These are phyloP conservation scores for Microchirus variegatus DNA, from an alignment of 2,797 vertebrate genomes.

Conservation along the genomic window DNA sequence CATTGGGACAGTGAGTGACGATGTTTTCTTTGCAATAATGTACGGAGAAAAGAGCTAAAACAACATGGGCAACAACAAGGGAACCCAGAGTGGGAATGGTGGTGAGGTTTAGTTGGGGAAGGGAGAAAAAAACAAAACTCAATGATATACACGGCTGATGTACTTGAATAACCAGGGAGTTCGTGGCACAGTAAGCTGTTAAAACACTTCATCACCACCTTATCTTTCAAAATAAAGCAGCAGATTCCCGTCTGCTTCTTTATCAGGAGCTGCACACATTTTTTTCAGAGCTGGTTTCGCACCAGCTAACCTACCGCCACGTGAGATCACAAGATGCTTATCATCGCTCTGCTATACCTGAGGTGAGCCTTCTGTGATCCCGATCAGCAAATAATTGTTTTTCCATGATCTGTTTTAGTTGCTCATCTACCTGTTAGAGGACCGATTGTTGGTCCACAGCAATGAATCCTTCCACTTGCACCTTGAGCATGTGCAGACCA, in stretches of 20 bases:
- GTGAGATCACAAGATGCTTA: slow-evolving; percentile 3
- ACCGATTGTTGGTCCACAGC: not conserved
- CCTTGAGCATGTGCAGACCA: not conserved
- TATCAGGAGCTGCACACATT: slow-evolving; percentile 25
- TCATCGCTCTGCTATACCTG: not conserved
- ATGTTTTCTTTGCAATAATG: slow-evolving; percentile 19
- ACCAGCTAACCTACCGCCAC: not conserved
- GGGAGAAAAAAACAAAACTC: not conserved
- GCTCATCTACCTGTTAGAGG: not conserved
- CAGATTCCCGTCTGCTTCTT: slow-evolving; percentile 10
- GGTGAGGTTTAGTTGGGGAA: slow-evolving; percentile 5
- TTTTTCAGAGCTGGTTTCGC: slow-evolving; percentile 8
- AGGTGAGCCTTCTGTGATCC: not conserved
- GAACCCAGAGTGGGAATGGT: not conserved
- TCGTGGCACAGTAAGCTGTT: slow-evolving; percentile 12
- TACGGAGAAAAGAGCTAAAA: slow-evolving; percentile 9
- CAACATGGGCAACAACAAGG: not conserved
- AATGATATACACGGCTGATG: slow-evolving; percentile 12
- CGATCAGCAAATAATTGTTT: slow-evolving; percentile 8
- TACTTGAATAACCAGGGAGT: slow-evolving; percentile 14
- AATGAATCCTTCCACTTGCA: not conserved
- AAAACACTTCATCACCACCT: slow-evolving; percentile 23
- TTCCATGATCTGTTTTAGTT: slow-evolving; percentile 5
- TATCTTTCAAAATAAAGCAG: slow-evolving; percentile 27
- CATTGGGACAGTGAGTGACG: not conserved